Evolutionary conservation across 2,888 invertebrate species (phyloP), one percentile per base, ranked within the genome.

Genomic region (Acrobasis repandana): DNA sequence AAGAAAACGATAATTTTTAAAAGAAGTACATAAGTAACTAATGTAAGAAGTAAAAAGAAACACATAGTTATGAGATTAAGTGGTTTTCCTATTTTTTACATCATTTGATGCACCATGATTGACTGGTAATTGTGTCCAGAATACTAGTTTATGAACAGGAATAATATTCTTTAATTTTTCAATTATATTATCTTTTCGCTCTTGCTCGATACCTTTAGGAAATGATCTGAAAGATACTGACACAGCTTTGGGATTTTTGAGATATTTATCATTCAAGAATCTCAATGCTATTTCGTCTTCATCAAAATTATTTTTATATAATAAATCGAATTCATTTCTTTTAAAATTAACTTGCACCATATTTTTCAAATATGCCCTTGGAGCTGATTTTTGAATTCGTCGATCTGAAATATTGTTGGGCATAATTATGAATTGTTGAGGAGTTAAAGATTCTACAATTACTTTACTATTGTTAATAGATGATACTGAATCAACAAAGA

Each of bases 391-490:
- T 33, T 51, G 51, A 20, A 51, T 51, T 9, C 51, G 51, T 33
- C 51, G 33, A 14, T 34, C 51, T 33, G 51, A 51, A 10, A 51
- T 9, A 3, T 33, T n/a, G 33, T 51, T 51, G 11, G 33, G 34
- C 11, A 51, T 51, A n/a, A 15, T 34, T 34, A 34, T 33, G 33
- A 51, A 51, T 16, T 33, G 8, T 34, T 34, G 34, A 34, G 14
- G 18, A 28, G 20, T 14, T 50, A 28, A 50, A 50, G 50, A 50
- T 11, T 50, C 20, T 28, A 50, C 50, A 50, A 18, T 50, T 28
- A 50, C 20, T 28, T 54, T 54, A 28, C 54, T 15, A 54, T 54
- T 54, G 38, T 54, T 54, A 36, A 36, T 34, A 9, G 52, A 52
- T 33, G 52, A 28, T n/a, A 52, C 52, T 16, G 54, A 9, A 15